These are phyloP conservation scores for Akabosia matsudoensis DNA, from an alignment of 1,140 invertebrate species.

Conservation along the genomic window DNA sequence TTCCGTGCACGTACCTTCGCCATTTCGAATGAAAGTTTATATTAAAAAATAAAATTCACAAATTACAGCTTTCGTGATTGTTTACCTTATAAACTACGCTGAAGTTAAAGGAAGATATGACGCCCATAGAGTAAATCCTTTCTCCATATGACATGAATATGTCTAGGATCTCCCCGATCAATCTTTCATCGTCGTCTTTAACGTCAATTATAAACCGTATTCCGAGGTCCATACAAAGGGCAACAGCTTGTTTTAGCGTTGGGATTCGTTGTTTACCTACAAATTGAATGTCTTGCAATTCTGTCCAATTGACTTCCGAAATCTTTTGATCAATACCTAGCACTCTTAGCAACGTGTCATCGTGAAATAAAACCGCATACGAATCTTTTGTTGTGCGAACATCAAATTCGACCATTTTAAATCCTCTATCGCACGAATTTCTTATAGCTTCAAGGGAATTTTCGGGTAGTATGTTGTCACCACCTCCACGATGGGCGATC, in stretches of 20 bases:
- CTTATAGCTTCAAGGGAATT: constrained; percentile 56
- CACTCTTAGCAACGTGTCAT: constrained; percentile 65
- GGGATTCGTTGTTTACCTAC: constrained; percentile 58
- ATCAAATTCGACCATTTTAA: constrained; percentile 71
- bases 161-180: constrained; percentile 44
- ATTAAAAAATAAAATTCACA: not conserved
- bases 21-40: constrained; percentile 27
- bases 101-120: constrained; percentile 66
- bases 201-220: constrained; percentile 64
- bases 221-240: constrained; percentile 56
- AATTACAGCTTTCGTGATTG: not conserved
- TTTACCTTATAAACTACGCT: constrained; percentile 60
- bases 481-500: not conserved
- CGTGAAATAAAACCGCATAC: constrained; percentile 70
- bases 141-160: constrained; percentile 54
- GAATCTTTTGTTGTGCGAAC: constrained; percentile 69
- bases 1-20: constrained; percentile 62
- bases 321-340: constrained; percentile 60
- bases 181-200: constrained; percentile 57
- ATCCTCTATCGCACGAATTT: constrained; percentile 58
- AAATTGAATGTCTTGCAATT: constrained; percentile 61
- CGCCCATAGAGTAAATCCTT: constrained; percentile 50
- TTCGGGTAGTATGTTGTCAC: constrained; percentile 55
- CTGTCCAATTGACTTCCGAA: constrained; percentile 54
- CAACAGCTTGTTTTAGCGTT: constrained; percentile 58